Base-by-base conservation (phyloP, 2,888 invertebrate genomes). In the Eupithecia abbreviata region DNA sequence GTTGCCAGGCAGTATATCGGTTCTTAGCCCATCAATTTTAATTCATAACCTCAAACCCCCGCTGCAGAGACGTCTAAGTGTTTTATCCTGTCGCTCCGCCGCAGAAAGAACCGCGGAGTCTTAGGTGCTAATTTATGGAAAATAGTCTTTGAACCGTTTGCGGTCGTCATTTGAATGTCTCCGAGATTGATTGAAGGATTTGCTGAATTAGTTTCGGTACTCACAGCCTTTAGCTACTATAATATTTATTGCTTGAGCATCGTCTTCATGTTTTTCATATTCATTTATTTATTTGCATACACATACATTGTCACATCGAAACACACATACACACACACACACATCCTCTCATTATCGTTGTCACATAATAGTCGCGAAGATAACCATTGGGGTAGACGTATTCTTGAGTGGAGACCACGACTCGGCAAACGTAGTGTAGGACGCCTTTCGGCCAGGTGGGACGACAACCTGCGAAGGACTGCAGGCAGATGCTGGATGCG, bases 1-100 rank as follows among this genome's bases (percentile, higher is more conserved):
- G 13, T 45, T 47, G 6, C 13, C 41, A 42, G 41, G 30, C n/a
- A 47, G 15, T 18, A n/a, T 58, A 43, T 66, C 75, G 74, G 62
- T 73, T 75, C 76, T 55, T 15, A 78, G 73, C 73, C 68, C 71
- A 78, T 75, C 75, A 76, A 78, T 80, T 79, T 84, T 80, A 82
- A 82, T 84, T 84, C 81, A 82, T 84, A 83, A 85, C 87, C 86
- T 82, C 87, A 86, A 82, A 82, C 78, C 82, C 18, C 80, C 41
- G 12, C 58, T n/a, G 18, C 58, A 71, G 74, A 71, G 47, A 76
- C 80, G 79, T 80, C 73, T 84, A 86, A 88, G 87, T 87, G 87
- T 85, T 85, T 87, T 88, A 84, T 79, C 87, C 77, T 87, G 87
- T 88, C 76, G 51, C 77, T 65, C 45, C 65, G 65, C 78, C 78